These are phyloP conservation scores for Camponotus floridanus DNA, from an alignment of 1,140 invertebrate species.

Conservation along the genomic window DNA sequence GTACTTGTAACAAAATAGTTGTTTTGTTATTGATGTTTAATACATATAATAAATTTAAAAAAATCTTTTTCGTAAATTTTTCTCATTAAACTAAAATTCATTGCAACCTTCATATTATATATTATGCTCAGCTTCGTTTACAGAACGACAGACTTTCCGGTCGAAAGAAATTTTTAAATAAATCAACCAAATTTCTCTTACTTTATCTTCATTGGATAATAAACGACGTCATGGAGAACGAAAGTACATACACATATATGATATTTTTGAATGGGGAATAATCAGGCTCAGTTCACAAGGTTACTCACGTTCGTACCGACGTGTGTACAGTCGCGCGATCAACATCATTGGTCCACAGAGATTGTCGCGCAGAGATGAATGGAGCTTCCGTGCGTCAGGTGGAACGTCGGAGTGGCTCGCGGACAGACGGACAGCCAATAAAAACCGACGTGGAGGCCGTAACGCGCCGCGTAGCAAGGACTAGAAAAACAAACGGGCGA, in stretches of 20 bases:
- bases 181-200: background rate
- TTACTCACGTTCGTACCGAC: background rate
- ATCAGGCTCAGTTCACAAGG: background rate
- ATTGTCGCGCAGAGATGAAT: conserved; percentile 1
- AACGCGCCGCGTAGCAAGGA: conserved; percentile 19
- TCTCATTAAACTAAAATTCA: background rate
- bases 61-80: background rate
- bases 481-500: conserved; percentile 15
- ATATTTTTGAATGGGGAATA: no score
- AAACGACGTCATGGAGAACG: no score
- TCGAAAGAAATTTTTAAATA: background rate
- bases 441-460: no score
- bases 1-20: background rate
- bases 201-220: background rate
- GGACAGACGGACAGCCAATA: conserved; percentile 12
- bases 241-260: no score
- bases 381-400: background rate
- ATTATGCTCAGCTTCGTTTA: background rate
- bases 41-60: background rate
- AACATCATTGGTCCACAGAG: conserved; percentile 15
- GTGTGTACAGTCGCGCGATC: background rate
- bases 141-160: background rate
- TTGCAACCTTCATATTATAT: background rate
- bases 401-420: background rate
- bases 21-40: background rate